phyloP scores from a whole-genome alignment of 2,797 vertebrate species.

The Microctenopoma steveboyesi region DNA sequence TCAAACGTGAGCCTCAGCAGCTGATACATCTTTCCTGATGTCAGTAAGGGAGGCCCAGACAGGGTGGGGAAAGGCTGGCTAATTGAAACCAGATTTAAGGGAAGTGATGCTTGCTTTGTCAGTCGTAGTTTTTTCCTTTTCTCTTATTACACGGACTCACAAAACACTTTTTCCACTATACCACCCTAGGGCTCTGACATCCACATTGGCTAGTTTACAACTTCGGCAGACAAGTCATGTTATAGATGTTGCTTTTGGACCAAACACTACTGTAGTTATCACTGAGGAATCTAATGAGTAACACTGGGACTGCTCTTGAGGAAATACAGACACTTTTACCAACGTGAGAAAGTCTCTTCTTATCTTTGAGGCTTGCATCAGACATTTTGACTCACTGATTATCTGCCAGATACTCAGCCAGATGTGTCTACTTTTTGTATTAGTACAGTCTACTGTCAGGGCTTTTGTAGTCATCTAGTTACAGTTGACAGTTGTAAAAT shows the following conservation, averaged over 20 bases:
- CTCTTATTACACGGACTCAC: conserved; percentile 46
- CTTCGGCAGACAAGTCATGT: not conserved
- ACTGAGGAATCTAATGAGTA: conserved; percentile 33
- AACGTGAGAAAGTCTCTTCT: conserved; percentile 38
- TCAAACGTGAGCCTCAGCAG: conserved; percentile 29
- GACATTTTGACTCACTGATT: conserved; percentile 42
- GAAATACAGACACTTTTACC: conserved; percentile 48
- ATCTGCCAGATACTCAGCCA: not conserved
- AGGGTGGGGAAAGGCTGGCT: conserved; percentile 65
- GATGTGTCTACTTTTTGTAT: not conserved
- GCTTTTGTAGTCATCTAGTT: conserved; percentile 7
- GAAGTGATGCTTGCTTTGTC: conserved; percentile 71
- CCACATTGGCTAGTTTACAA: not conserved
- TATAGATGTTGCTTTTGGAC: conserved; percentile 8
- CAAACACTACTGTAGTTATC: not conserved
- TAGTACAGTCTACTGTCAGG: not conserved
- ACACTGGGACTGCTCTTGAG: conserved; percentile 3
- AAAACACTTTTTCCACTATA: conserved; percentile 6
- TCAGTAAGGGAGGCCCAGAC: conserved; percentile 66
- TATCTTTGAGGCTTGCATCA: not conserved
- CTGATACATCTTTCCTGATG: conserved; percentile 44
- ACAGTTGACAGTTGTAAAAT: not conserved
- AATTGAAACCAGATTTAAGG: conserved; percentile 73
- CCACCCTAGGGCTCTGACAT: not conserved
- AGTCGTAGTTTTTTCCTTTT: conserved; percentile 23